These are phyloP conservation scores for Brachyhypopomus gauderio DNA, from an alignment of 2,113 vertebrate genomes.

Conservation along the genomic window DNA sequence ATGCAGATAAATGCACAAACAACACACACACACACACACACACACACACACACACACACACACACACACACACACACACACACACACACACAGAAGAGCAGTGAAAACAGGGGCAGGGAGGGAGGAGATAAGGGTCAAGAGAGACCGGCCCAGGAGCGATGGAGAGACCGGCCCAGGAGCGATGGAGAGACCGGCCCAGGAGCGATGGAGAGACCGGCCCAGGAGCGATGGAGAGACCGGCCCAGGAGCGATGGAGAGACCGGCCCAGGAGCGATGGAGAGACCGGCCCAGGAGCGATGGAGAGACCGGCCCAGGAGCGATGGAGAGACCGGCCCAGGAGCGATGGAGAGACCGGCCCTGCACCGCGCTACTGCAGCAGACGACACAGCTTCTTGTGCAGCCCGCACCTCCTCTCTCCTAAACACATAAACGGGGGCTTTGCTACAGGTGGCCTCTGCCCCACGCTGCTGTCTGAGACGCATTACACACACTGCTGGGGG, in stretches of 20 bases:
- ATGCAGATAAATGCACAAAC: not conserved
- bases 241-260: not conserved
- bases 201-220: not conserved
- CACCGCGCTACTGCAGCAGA: not conserved
- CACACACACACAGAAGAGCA: not conserved
- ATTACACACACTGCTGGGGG: not conserved
- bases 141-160: not conserved
- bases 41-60: too few relatives aligned
- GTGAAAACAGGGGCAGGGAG: not conserved
- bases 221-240: too few relatives aligned
- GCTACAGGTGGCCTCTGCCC: not conserved
- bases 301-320: not conserved
- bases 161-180: not conserved
- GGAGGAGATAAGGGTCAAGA: not conserved
- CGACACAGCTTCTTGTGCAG: not conserved
- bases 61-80: not conserved
- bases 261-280: not conserved
- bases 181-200: not conserved
- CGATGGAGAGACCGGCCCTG: not conserved
- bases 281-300: not conserved
- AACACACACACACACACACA: not conserved
- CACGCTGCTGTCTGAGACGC: conserved; percentile 14
- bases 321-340: not conserved
- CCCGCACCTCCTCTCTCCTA: not conserved
- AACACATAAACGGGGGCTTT: conserved; percentile 26